phyloP scores from a whole-genome alignment of 1,140 invertebrate genomes.

The Drosophila simulans region DNA sequence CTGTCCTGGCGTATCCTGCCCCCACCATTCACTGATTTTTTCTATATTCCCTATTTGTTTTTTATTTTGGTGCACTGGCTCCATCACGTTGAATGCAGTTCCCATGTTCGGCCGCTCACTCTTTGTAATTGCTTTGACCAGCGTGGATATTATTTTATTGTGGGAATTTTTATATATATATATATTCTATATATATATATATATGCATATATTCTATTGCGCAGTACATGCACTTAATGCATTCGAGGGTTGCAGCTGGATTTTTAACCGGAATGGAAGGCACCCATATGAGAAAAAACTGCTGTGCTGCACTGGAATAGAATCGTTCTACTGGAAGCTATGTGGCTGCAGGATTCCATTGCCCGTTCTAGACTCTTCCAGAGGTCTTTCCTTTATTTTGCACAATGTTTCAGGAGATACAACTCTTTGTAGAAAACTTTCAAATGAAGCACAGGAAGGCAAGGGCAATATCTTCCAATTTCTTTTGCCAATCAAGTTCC shows the following conservation, averaged over 20 bases:
- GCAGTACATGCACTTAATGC: constrained; percentile 59
- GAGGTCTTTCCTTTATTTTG: too few species aligned
- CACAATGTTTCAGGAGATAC: not conserved
- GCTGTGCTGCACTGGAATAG: constrained; percentile 24
- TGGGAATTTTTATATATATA: constrained; percentile 20
- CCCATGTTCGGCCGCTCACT: constrained; percentile 29
- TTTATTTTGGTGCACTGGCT: constrained; percentile 27
- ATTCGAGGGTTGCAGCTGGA: constrained; percentile 58
- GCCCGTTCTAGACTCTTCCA: not conserved
- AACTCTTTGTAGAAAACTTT: constrained; percentile 25
- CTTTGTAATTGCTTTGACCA: constrained; percentile 79
- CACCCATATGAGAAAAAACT: constrained; percentile 10
- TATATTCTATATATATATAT: constrained; percentile 6
- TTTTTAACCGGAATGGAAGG: constrained; percentile 27
- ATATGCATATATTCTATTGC: constrained; percentile 40
- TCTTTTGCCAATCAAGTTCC: constrained; percentile 43
- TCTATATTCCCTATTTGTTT: constrained; percentile 42
- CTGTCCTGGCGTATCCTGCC: constrained; percentile 23
- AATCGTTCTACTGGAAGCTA: not conserved
- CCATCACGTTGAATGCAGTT: constrained; percentile 42
- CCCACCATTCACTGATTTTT: constrained; percentile 27
- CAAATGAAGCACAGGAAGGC: constrained; percentile 49
- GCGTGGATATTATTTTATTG: constrained; percentile 49
- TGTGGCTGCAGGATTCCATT: not conserved
- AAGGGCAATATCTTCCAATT: constrained; percentile 46